Conservation (phyloP, 2,113 vertebrate species). For the Hiodon alosoides region DNA sequence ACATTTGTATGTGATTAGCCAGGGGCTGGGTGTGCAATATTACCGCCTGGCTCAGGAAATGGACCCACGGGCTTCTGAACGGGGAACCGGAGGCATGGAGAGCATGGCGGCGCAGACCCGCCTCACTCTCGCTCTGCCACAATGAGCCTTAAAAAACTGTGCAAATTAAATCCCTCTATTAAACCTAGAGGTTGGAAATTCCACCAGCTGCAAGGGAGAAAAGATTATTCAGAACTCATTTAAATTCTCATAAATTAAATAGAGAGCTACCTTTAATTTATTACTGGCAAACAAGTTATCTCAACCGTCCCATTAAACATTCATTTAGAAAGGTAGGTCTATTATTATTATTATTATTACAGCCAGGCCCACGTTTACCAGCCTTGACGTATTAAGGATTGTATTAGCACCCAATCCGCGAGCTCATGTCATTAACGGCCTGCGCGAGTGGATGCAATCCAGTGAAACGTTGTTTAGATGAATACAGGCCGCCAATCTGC, state of each 20-base stretch:
- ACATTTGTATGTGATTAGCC: neutral
- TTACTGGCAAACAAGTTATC: neutral
- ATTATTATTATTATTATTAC: no score
- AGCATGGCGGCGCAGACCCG: neutral
- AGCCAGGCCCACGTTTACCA: no score
- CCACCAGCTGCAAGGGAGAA: constrained; percentile 1
- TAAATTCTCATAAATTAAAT: constrained; percentile 17
- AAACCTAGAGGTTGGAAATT: neutral
- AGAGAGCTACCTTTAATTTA: constrained; percentile 12
- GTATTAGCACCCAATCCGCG: constrained; percentile 10
- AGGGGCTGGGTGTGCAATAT: neutral
- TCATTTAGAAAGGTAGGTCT: constrained; percentile 2
- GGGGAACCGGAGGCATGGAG: neutral
- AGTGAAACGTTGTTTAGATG: constrained; percentile 35
- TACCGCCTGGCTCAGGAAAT: neutral
- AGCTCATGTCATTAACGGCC: neutral
- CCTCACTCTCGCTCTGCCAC: constrained; percentile 4
- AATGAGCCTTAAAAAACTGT: constrained; percentile 8
- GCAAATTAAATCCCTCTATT: constrained; percentile 13
- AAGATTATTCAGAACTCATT: constrained; percentile 9
- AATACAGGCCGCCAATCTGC: constrained; percentile 36
- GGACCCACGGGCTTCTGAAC: neutral
- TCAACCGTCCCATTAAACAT: constrained; percentile 1
- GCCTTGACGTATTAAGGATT: neutral
- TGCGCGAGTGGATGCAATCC: constrained; percentile 5